Base-by-base conservation (phyloP, 2,113 vertebrate species). In the Plestiodon gilberti region DNA sequence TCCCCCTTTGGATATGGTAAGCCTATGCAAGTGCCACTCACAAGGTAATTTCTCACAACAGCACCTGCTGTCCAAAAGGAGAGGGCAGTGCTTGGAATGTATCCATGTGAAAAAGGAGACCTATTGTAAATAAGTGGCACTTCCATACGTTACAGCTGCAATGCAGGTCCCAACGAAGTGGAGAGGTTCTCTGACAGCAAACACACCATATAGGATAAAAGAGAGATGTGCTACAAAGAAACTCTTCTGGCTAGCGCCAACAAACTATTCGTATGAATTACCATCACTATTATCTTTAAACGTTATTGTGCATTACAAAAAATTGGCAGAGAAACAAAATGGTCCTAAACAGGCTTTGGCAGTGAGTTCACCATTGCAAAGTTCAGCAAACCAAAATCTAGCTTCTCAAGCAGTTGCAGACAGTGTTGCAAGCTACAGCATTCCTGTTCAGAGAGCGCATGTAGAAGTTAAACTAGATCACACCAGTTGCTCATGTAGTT, bases 401-500 rank as follows among this genome's bases (percentile, higher is more conserved):
- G 87, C 78, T 91, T 93, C 85, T 94, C 91, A 88, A 48, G 88
- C 90, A 95, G 94, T 93, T 94, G 94, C 85, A 90, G 83, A 91
- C 89, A 48, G 43, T 92, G 81, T 87, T 83, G 38, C 69, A 79
- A 90, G 94, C 67, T 76, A 82, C 84, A 91, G 94, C 61, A 64
- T 90, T 76, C 89, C 62, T 82, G 86, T 86, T 92, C 89, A 87
- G 93, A 83, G 92, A 96, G 89, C 93, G 48, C 67, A 3, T 59
- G 67, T 61, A 84, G 75, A 82, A 78, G 88, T n/a, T 80, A 89
- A 90, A 85, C 77, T 74, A 90, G 8, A 73, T 82, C 81, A 73
- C 33, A 14, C 35, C 88, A 95, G 89, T 61, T 96, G 94, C 94
- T 96, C 85, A 59, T 78, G 87, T 87, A 88, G 94, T 96, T 96